Base-by-base conservation (phyloP, 1,140 invertebrate species). In the Polyergus mexicanus region DNA sequence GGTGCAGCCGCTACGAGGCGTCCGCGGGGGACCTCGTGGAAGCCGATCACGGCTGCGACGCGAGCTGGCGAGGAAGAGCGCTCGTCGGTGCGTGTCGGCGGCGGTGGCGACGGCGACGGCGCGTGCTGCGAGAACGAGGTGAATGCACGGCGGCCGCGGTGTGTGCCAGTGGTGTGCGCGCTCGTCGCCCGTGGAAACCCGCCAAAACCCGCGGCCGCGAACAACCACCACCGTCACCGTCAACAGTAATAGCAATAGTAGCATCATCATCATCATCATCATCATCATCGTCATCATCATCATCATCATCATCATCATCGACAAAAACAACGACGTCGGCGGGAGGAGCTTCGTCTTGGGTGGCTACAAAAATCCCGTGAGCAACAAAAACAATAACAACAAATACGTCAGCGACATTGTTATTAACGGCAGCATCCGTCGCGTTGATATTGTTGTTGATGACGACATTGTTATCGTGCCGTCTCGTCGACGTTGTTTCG, bases 71-170 rank as follows among this genome's bases (percentile, higher is more conserved):
- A 86, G 81, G 56, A 77, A 78, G 76, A 86, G 83, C 72, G 44
- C 35, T 85, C 78, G 86, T 35, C 58, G 66, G 84, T 38, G 84
- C 76, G 89, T 88, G 90, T 90, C 68, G 54, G 54, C 47, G 62
- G 35, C 8, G 47, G 83, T 56, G 88, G 88, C 90, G 85, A 86
- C 90, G 87, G 84, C 88, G 88, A 86, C 92, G 90, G 88, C 89
- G 88, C 89, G 88, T 85, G 78, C 85, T 89, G 89, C 81, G 89
- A 90, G 87, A 90, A 89, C 84, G 92, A 92, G 92, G 92, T 92
- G 92, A 93, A 93, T 93, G 92, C 91, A 92, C 92, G 92, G 90
- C 92, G 92, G 89, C 88, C 89, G 89, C 89, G 89, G 89, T 88
- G 89, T 88, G 89, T 90, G 89, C 89, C 88, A 90, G 88, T 83